phyloP scores from a whole-genome alignment of 1,140 invertebrate species.

The Gonioctena quinquepunctata region DNA sequence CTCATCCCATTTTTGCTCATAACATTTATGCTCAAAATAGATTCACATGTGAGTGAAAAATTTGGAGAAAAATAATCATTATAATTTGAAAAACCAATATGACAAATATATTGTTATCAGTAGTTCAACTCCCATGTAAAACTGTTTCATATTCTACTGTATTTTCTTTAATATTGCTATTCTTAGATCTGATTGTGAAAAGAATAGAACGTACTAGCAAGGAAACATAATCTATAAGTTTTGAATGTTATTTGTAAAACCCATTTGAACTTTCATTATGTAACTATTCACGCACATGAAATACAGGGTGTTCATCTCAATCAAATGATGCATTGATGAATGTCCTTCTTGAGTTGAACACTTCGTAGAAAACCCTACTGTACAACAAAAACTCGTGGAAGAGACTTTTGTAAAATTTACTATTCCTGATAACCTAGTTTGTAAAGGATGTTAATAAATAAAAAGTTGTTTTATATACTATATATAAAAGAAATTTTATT shows the following conservation, averaged over 20 bases:
- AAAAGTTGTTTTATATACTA: conserved; percentile 56
- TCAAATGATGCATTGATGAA: not conserved
- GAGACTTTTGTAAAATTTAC: conserved; percentile 44
- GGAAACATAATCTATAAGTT: too few relatives aligned
- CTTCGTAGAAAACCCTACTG: conserved; percentile 34
- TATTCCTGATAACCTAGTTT: conserved; percentile 46
- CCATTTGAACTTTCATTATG: conserved; percentile 19
- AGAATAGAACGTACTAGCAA: too few relatives aligned
- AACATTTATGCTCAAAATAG: too few relatives aligned
- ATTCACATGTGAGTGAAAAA: too few relatives aligned
- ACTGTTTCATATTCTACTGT: too few relatives aligned
- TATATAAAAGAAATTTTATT: conserved; percentile 52
- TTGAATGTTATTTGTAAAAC: not conserved
- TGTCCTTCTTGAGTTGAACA: conserved; percentile 2
- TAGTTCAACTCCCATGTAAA: too few relatives aligned
- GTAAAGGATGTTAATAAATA: conserved; percentile 56
- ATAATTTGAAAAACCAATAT: too few relatives aligned
- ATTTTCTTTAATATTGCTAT: too few relatives aligned
- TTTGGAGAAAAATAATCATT: too few relatives aligned
- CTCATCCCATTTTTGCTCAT: too few relatives aligned
- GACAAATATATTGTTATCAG: too few relatives aligned
- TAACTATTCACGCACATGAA: conserved; percentile 51
- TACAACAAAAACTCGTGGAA: conserved; percentile 29
- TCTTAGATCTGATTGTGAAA: too few relatives aligned
- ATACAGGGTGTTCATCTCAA: conserved; percentile 40